Conservation (phyloP, 2,797 vertebrate species). For the Siniperca obscura region DNA sequence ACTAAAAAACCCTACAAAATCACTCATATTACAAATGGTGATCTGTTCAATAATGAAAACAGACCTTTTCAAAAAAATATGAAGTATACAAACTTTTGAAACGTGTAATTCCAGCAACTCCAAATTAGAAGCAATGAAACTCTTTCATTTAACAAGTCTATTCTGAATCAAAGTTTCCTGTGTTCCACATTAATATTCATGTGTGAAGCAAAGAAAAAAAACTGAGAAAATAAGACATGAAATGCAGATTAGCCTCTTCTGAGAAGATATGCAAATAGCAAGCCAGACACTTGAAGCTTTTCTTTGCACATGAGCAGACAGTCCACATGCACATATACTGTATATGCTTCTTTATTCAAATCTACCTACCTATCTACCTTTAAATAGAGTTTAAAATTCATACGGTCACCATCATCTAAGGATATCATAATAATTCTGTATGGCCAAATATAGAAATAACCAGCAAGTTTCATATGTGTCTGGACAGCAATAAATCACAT, state of each 20-base stretch:
- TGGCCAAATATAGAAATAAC: constrained; percentile 59
- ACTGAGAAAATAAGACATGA: constrained; percentile 70
- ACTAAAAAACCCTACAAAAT: constrained; percentile 60
- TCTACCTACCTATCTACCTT: constrained; percentile 43
- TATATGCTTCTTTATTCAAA: constrained; percentile 38
- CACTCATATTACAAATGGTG: constrained; percentile 54
- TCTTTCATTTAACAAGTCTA: constrained; percentile 65
- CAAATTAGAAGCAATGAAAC: constrained; percentile 43
- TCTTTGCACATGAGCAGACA: constrained; percentile 53
- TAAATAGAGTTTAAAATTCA: constrained; percentile 59
- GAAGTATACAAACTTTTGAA: constrained; percentile 46
- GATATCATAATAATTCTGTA: constrained; percentile 41
- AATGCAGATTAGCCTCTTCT: constrained; percentile 79
- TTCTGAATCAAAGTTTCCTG: constrained; percentile 75
- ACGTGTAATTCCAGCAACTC: constrained; percentile 43
- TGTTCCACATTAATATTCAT: constrained; percentile 80
- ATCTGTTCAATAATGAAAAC: constrained; percentile 63
- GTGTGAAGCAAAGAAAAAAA: constrained; percentile 66
- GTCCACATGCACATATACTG: constrained; percentile 40
- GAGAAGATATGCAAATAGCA: constrained; percentile 75
- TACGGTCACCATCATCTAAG: constrained; percentile 52
- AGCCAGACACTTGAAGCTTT: constrained; percentile 57
- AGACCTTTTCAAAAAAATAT: constrained; percentile 57
- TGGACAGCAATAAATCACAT: constrained; percentile 38
- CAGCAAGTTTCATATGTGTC: constrained; percentile 16